A percentile compares a stretch with the other conserved stretches of the same genome.
Evolutionary conservation across 2,113 vertebrate species (phyloP).

Genomic region (zebrafish (Danio rerio)): GRCz12tu NC_133192.1:22334001-22334500

Average conservation of each 20-base stretch:
- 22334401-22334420: too few species aligned
- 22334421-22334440: too few species aligned
- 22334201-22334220: slow-evolving; percentile 71
- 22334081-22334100: slow-evolving; percentile 55
- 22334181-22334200: slow-evolving; percentile 44
- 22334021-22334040: slow-evolving; percentile 5
- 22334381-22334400: too few species aligned
- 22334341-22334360: not conserved
- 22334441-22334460: too few species aligned
- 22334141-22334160: slow-evolving; percentile 48
- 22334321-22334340: not conserved
- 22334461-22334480: too few species aligned
- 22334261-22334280: slow-evolving; percentile 73
- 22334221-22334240: slow-evolving; percentile 68
- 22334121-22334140: slow-evolving; percentile 69
- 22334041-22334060: too few species aligned
- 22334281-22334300: slow-evolving; percentile 62
- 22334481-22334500: too few species aligned
- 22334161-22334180: slow-evolving; percentile 75
- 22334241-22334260: slow-evolving; percentile 67
- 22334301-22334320: slow-evolving; percentile 22
- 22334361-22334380: not conserved
- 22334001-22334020: slow-evolving; percentile 2
- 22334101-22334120: slow-evolving; percentile 69
- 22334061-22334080: too few species aligned